Evolutionary conservation across 2,888 invertebrate genomes (phyloP).

Genomic region (Nesidiocoris tenuis): DNA sequence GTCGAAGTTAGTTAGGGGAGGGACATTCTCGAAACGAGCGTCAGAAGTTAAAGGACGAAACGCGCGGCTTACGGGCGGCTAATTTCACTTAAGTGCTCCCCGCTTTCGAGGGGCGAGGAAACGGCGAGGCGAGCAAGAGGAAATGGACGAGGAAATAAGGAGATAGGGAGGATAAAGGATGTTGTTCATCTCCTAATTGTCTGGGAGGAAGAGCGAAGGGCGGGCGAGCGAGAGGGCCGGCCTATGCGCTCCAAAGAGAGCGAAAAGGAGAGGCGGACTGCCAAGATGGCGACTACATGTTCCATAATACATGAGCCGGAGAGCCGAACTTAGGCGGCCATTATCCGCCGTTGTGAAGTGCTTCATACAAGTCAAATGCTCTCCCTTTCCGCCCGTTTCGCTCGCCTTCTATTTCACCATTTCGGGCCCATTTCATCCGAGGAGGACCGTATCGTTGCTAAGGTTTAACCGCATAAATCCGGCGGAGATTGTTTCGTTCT

Average conservation of each 20-base stretch:
- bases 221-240: conserved; percentile 12
- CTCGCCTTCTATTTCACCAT: not conserved
- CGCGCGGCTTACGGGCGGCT: not conserved
- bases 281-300: conserved; percentile 2
- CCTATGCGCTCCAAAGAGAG: not conserved
- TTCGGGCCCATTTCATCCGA: not conserved
- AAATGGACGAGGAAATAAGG: conserved; percentile 10
- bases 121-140: not conserved
- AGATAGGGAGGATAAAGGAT: conserved; percentile 25
- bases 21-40: no score
- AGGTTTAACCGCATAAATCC: not conserved
- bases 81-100: not conserved
- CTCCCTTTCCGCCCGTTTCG: not conserved
- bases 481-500: not conserved
- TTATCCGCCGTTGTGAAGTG: conserved; percentile 36
- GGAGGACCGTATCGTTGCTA: not conserved
- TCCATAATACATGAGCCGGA: conserved; percentile 46
- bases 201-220: conserved; percentile 19
- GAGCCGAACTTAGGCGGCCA: conserved; percentile 40
- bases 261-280: not conserved
- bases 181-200: conserved; percentile 42
- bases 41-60: not conserved
- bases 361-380: conserved; percentile 42
- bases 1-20: no score
- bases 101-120: not conserved